Percentiles rank a stretch among this genome's conserved stretches.
Evolutionary conservation across 2,888 invertebrate species (phyloP).

Genomic region (Peribatodes rhomboidaria): DNA sequence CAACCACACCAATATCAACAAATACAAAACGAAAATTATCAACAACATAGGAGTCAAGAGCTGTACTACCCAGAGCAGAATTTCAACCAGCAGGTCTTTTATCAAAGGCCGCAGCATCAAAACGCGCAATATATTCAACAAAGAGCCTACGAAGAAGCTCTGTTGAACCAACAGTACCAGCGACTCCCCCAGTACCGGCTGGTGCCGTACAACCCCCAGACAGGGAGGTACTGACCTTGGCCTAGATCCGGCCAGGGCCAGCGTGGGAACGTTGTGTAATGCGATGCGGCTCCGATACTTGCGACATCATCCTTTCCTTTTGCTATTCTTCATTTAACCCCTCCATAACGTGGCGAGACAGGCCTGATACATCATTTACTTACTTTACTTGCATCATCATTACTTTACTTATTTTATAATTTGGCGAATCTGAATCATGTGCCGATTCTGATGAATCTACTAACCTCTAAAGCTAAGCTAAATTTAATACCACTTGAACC

Average conservation of each 20-base stretch:
- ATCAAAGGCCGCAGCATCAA: slow-evolving; percentile 23
- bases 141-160: slow-evolving; percentile 37
- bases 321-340: slow-evolving; percentile 38
- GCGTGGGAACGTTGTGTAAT: slow-evolving; percentile 57
- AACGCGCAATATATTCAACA: slow-evolving; percentile 26
- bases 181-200: slow-evolving; percentile 58
- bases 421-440: too few species aligned
- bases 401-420: too few species aligned
- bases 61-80: slow-evolving; percentile 48
- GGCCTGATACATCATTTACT: neutral
- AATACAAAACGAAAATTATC: slow-evolving; percentile 44
- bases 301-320: slow-evolving; percentile 48
- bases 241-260: slow-evolving; percentile 64
- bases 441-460: too few species aligned
- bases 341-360: slow-evolving; percentile 15
- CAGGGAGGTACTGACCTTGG: slow-evolving; percentile 71
- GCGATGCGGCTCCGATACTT: slow-evolving; percentile 50
- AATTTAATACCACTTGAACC: too few species aligned
- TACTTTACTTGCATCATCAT: neutral
- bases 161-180: slow-evolving; percentile 45
- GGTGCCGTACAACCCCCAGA: slow-evolving; percentile 51
- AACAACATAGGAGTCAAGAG: slow-evolving; percentile 46
- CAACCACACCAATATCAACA: slow-evolving; percentile 45
- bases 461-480: too few species aligned
- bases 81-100: slow-evolving; percentile 42